These are phyloP conservation scores for Lasius fuliginosus DNA, from an alignment of 2,888 invertebrate species.

Conservation along the genomic window DNA sequence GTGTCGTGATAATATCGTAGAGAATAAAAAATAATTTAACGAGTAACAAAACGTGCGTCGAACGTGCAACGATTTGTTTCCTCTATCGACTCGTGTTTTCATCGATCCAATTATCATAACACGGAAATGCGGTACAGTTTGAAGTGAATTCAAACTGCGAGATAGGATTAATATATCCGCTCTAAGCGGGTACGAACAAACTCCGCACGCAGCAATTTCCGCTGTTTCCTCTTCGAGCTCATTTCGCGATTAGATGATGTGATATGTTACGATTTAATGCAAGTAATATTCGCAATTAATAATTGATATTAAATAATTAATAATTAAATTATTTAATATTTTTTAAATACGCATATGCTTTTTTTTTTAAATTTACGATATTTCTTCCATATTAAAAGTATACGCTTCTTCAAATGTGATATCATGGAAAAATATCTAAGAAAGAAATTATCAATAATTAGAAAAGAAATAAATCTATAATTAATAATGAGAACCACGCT, in stretches of 20 bases:
- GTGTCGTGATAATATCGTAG: not conserved
- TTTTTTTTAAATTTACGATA: not conserved
- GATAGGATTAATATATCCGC: conserved; percentile 38
- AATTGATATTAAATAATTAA: not conserved
- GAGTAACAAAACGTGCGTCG: not conserved
- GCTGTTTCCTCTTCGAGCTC: not conserved
- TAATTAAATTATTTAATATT: not conserved
- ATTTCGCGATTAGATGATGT: not conserved
- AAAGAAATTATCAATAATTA: not conserved
- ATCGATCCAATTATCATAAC: conserved; percentile 13
- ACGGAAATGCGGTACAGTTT: conserved; percentile 23
- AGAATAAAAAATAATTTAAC: not conserved
- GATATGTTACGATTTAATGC: not conserved
- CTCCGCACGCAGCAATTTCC: conserved; percentile 27
- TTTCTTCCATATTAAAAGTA: not conserved
- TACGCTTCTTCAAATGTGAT: not conserved
- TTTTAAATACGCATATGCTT: not conserved
- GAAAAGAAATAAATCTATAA: not conserved
- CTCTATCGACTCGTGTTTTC: not conserved
- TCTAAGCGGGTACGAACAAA: not conserved
- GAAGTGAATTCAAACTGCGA: conserved; percentile 15
- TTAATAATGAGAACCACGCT: not conserved
- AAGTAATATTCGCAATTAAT: not conserved
- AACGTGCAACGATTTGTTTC: not conserved
- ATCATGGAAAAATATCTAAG: not conserved